Evolutionary conservation across 2,113 vertebrate genomes (phyloP), one percentile per base, ranked within the genome.

Genomic region (Lontra canadensis): DNA sequence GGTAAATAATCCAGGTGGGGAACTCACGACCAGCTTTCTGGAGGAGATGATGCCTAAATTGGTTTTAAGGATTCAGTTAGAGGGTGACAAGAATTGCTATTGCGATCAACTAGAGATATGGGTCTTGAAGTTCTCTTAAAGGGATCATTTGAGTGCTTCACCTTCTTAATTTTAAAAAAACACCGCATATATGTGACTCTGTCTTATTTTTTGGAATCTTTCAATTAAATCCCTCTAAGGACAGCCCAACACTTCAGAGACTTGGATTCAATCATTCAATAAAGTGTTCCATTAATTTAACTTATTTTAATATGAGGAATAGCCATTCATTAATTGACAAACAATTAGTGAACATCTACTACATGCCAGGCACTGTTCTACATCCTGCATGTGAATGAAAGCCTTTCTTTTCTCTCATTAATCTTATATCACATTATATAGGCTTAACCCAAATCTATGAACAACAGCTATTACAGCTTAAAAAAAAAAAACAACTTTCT

Each of bases 151-250:
- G 25, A 17, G 7, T 84, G 21, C 67, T 78, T 31, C 79, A 55
- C 3, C 10, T 91, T 39, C 42, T 97, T 49, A 49, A n/a, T 78
- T 74, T 88, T 88, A 61, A 82, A 92, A 90, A 90, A 78, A 3
- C 6, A 76, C 59, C 90, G 90, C 3, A 21, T 69, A 47, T 86
- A 63, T 74, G 12, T 59, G 39, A 90, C 29, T 94, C 11, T 69
- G 12, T 80, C 20, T 87, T 94, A 91, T 82, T 67, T 97, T 96
- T 95, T 14, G 85, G 65, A 96, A 95, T 0, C 29, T 95, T 94
- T 95, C 76, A 82, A 23, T 94, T 93, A 94, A 95, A 82, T 71
- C 34, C 44, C n/a, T 88, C 34, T 90, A 85, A 93, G 71, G n/a
- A 42, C 6, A 91, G 52, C 0, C 7, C 63, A 52, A 57, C 8